phyloP scores from a whole-genome alignment of 2,888 invertebrate genomes.

The Drosophila maculinotata region DNA sequence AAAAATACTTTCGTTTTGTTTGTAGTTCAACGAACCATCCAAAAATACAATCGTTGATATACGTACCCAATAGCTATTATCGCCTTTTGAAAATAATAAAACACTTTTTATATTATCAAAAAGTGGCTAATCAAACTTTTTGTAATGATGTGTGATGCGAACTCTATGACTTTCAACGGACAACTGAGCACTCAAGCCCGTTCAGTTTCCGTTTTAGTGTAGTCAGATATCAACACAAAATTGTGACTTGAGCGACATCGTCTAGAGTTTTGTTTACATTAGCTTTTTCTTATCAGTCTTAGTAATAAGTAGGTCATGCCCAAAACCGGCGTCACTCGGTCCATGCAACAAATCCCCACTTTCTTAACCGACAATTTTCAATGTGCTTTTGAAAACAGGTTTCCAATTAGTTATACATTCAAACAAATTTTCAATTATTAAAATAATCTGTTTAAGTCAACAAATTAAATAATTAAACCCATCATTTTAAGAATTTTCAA shows the following conservation, averaged over 20 bases:
- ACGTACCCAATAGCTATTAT: conserved; percentile 46
- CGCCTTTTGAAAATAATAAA: conserved; percentile 1
- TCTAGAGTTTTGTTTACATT: conserved; percentile 49
- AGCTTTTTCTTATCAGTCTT: conserved; percentile 44
- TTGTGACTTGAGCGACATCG: conserved; percentile 27
- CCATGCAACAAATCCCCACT: conserved; percentile 14
- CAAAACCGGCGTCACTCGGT: conserved; percentile 12
- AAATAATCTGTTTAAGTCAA: not conserved
- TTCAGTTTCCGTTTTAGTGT: conserved; percentile 69
- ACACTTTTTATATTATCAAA: conserved; percentile 45
- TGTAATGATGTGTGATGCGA: conserved; percentile 36
- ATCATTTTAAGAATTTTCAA: not conserved
- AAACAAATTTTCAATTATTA: not conserved
- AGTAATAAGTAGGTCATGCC: conserved; percentile 52
- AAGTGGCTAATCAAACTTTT: conserved; percentile 12
- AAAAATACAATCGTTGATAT: not conserved
- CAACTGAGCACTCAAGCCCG: conserved; percentile 50
- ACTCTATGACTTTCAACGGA: conserved; percentile 54
- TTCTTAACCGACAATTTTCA: conserved; percentile 18
- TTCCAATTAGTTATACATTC: conserved; percentile 20
- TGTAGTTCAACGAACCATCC: conserved; percentile 12
- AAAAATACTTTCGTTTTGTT: not conserved
- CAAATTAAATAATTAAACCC: not conserved
- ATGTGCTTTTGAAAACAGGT: conserved; percentile 38
- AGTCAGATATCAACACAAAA: conserved; percentile 50